Conservation (phyloP, 2,113 vertebrate species). For the Oxygymnocypris stewartii region DNA sequence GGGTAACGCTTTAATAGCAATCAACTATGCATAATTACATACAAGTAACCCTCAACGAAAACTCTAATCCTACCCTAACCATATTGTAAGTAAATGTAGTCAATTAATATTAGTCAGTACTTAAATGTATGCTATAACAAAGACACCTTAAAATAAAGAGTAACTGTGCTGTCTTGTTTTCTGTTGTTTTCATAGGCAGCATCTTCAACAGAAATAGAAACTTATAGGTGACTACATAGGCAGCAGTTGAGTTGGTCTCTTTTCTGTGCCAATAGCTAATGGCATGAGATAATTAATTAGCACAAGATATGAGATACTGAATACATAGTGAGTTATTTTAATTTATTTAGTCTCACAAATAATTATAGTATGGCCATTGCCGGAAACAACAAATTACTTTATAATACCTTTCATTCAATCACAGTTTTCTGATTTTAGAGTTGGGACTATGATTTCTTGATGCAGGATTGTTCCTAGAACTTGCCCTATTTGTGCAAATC, state of each 20-base stretch:
- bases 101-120: too few species aligned
- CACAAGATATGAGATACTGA: background rate
- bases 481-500: background rate
- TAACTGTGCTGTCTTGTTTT: background rate
- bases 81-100: too few species aligned
- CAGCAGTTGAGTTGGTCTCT: background rate
- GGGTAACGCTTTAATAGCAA: too few species aligned
- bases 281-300: background rate
- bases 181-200: background rate
- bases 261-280: background rate
- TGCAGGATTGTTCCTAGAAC: background rate
- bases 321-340: background rate
- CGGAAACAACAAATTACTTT: background rate
- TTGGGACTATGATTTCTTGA: background rate
- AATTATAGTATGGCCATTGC: background rate
- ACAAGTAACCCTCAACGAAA: too few species aligned
- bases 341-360: background rate
- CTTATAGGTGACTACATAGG: background rate
- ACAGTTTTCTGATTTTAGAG: background rate
- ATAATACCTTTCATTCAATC: background rate
- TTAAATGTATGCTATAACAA: too few species aligned
- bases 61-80: too few species aligned
- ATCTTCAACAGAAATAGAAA: background rate
- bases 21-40: too few species aligned
- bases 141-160: too few species aligned